Evolutionary conservation across 2,113 vertebrate genomes (phyloP), one percentile per base, ranked within the genome.

Genomic region (Ancistrus triradiatus): DNA sequence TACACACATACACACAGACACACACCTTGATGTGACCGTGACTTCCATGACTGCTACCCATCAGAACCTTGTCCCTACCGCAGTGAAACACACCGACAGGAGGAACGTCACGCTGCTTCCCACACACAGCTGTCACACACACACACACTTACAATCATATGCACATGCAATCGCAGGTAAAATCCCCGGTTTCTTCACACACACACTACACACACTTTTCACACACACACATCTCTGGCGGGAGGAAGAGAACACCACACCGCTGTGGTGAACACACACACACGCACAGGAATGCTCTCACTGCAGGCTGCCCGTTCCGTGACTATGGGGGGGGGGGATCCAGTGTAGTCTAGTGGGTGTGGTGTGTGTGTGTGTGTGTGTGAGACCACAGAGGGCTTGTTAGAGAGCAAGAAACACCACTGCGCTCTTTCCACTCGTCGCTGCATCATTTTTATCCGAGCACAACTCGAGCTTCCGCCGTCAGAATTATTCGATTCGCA

Each of bases 331-430:
- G n/a, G n/a, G n/a, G n/a, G n/a, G n/a, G n/a, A n/a, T n/a, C n/a
- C n/a, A n/a, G n/a, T n/a, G n/a, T n/a, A n/a, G n/a, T 18, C 50
- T 55, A 19, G 64, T 71, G 67, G 70, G 62, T 60, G 22, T 74
- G 53, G 59, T 42, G 59, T 60, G 66, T 50, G 64, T 59, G 64
- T 48, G 51, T 57, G 53, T 25, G 40, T 56, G 63, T 33, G 57
- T 53, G 65, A 58, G 53, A 35, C 67, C 27, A 73, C 46, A 63
- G 38, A 73, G 55, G 47, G 44, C 52, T 42, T 4, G 59, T 73
- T 68, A 63, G 59, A 46, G 59, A 31, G 15, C 53, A 27, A 44
- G n/a, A n/a, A 47, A 38, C 66, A 73, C 66, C n/a, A 73, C 65
- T 69, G 37, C 55, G 10, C 40, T 64, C 64, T 40, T 68, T 68